These are phyloP conservation scores for Ascidia mentula DNA, from an alignment of 23 tunicate genomes.

Conservation along the genomic window DNA sequence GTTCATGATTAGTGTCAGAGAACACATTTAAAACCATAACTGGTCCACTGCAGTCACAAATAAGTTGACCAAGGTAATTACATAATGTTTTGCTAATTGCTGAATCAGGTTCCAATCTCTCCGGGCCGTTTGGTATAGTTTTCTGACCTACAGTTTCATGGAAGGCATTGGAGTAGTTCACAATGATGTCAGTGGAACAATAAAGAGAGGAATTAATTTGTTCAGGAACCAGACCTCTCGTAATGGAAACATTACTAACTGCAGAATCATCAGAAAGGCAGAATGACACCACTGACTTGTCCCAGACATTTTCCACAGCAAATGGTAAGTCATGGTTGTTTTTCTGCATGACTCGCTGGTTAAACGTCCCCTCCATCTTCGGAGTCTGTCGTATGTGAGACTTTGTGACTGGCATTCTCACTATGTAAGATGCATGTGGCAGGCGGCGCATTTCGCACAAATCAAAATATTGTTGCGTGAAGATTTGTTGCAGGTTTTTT, in stretches of 20 bases:
- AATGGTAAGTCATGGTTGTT: background rate
- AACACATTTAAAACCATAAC: background rate
- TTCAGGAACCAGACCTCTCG: conserved; percentile 29
- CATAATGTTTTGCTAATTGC: background rate
- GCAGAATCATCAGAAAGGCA: background rate
- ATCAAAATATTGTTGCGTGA: conserved; percentile 44
- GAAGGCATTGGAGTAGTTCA: conserved; percentile 23
- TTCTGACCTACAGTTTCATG: background rate
- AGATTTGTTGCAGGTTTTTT: conserved; percentile 17
- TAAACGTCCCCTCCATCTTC: conserved; percentile 60
- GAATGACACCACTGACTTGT: background rate
- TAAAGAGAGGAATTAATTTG: conserved; percentile 52
- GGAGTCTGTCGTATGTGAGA: conserved; percentile 60
- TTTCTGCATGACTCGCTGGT: conserved; percentile 2
- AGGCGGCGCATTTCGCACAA: conserved; percentile 39
- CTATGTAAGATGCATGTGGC: conserved; percentile 38
- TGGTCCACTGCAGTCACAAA: background rate
- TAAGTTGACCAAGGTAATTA: background rate
- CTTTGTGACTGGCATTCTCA: conserved; percentile 14
- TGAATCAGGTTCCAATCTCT: background rate
- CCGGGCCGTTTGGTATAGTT: background rate
- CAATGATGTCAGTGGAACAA: conserved; percentile 59
- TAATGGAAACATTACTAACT: background rate
- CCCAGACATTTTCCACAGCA: background rate
- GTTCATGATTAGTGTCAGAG: background rate